Conservation (phyloP, 2,797 vertebrate genomes). For the Myioborus miniatus region DNA sequence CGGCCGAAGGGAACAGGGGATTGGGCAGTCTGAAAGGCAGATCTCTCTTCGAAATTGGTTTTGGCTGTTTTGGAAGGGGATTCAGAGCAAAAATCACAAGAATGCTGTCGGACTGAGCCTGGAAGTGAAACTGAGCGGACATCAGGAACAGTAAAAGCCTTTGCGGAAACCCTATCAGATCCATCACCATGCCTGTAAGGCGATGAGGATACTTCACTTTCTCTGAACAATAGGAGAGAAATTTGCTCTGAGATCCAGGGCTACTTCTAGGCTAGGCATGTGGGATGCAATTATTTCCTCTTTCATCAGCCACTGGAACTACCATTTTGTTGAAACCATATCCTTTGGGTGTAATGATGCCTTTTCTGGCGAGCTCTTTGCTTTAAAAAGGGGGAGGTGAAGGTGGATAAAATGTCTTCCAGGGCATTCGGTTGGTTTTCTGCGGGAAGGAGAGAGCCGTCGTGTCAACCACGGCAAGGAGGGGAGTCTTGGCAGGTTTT, state of each 20-base stretch:
- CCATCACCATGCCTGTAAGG: neutral
- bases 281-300: constrained; percentile 56
- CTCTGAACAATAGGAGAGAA: constrained; percentile 44
- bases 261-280: constrained; percentile 41
- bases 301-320: constrained; percentile 64
- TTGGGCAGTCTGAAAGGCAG: neutral
- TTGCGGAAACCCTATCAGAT: neutral
- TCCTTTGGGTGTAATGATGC: constrained; percentile 36
- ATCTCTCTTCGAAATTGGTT: neutral
- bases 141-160: neutral
- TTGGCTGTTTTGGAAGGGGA: neutral
- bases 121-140: neutral
- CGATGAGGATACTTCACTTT: constrained; percentile 49
- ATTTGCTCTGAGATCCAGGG: constrained; percentile 24
- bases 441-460: neutral
- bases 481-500: neutral
- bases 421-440: neutral
- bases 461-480: neutral
- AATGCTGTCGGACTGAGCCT: neutral
- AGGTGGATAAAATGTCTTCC: constrained; percentile 1
- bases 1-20: neutral
- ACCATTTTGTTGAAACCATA: constrained; percentile 65
- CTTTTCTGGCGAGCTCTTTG: neutral
- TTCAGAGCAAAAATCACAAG: neutral
- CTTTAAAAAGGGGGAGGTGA: neutral